Evolutionary conservation across 2,797 vertebrate species (phyloP), one percentile per base, ranked within the genome.

Genomic region (Ceryle rudis): DNA sequence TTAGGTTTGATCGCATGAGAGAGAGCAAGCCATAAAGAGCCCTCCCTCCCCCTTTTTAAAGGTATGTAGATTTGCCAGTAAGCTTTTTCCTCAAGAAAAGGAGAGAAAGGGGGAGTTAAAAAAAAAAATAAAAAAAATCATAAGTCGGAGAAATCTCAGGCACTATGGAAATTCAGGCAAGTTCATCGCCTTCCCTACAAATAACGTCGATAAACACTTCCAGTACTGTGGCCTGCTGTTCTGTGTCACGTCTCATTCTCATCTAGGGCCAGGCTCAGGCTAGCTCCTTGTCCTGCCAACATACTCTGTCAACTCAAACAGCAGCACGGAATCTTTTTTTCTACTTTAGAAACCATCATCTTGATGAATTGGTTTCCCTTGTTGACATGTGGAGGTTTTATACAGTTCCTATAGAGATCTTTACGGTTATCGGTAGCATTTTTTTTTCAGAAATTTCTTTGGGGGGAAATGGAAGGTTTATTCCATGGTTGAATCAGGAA

Each of bases 171-270:
- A 89, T 85, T 46, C 70, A 86, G 72, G 26, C 0, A 41, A 93
- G 95, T 96, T 95, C 64, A 83, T 95, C 90, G 87, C 65, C 71
- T 96, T 96, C 81, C 75, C 81, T 52, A 65, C 90, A 81, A 80
- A 65, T 87, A 81, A 70, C 69, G 33, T 52, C 57, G 28, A 94
- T 90, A 94, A 96, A 95, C 90, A 86, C 70, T 87, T 94, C 79
- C 42, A 79, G 93, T 96, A 85, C 94, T 41, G 54, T 54, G 44
- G 55, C 73, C 77, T 90, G 83, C 95, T 96, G 89, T 82, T 95
- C 66, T 91, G 0, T 60, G 42, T 91, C 91, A 46, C 5, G 6
- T 83, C 57, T 74, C 4, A n/a, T 83, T 87, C 89, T 94, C 58
- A 67, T 28, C 29, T 39, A 80, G 64, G 69, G 20, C 54, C 37